Evolutionary conservation across 1,140 invertebrate species (phyloP).

Genomic region (Heliconius melpomene): DNA sequence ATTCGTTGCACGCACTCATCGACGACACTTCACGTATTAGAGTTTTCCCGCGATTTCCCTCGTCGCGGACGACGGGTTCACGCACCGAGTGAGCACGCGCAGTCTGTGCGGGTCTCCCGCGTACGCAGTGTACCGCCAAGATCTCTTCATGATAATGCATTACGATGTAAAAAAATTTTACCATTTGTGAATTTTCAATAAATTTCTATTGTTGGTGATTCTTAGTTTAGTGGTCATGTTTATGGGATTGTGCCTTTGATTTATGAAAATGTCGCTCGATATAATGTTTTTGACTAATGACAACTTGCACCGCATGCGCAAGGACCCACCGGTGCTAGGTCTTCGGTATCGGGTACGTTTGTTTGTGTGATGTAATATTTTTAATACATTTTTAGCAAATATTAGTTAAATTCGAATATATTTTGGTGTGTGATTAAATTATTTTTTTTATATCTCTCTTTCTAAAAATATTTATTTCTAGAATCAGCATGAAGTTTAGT

Average conservation of each 20-base stretch:
- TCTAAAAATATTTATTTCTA: no score
- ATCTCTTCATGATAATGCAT: constrained; percentile 68
- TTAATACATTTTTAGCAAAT: no score
- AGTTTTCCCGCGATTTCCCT: constrained; percentile 76
- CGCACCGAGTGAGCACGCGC: constrained; percentile 43
- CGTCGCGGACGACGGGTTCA: constrained; percentile 39
- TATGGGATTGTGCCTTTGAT: constrained; percentile 40
- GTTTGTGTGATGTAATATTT: background rate
- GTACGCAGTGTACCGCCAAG: constrained; percentile 43
- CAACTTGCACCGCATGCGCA: constrained; percentile 76
- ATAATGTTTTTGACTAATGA: constrained; percentile 81
- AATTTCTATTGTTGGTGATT: constrained; percentile 38
- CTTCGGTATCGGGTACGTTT: constrained; percentile 76
- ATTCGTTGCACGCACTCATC: constrained; percentile 22
- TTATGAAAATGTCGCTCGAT: constrained; percentile 70
- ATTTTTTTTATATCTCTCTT: no score
- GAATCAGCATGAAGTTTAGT: no score
- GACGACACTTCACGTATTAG: constrained; percentile 38
- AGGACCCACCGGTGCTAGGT: constrained; percentile 73
- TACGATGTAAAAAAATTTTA: constrained; percentile 63
- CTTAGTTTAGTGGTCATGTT: constrained; percentile 56
- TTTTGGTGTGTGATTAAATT: no score
- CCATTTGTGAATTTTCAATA: constrained; percentile 11
- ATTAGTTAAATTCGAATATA: no score
- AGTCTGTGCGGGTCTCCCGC: constrained; percentile 39